Evolutionary conservation across 2,888 invertebrate genomes (phyloP).

Genomic region (Luperina testacea): DNA sequence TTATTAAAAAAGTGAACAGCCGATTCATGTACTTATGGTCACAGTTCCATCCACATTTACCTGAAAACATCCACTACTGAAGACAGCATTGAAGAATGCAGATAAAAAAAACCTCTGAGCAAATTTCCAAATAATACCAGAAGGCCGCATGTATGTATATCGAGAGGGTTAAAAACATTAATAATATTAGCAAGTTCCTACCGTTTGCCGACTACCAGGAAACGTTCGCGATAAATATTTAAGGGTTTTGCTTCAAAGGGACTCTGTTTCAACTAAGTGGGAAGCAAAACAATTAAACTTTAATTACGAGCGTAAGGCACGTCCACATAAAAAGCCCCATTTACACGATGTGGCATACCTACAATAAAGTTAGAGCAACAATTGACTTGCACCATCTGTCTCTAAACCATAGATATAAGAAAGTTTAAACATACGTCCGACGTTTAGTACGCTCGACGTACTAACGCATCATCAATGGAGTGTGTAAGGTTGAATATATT

Average conservation of each 20-base stretch:
- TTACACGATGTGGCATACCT: not conserved
- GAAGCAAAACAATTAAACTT: constrained; percentile 27
- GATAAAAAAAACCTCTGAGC: not conserved
- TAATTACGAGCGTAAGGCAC: constrained; percentile 5
- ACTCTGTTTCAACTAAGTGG: constrained; percentile 10
- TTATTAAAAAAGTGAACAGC: not conserved
- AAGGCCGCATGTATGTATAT: not conserved
- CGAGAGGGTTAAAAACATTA: constrained; percentile 1
- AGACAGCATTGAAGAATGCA: not conserved
- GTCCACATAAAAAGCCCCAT: not conserved
- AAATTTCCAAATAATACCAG: not conserved
- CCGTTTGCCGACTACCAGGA: constrained; percentile 1
- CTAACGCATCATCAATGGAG: not conserved
- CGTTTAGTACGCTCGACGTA: not conserved
- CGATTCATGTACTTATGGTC: not conserved
- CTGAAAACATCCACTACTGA: not conserved
- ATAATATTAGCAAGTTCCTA: constrained; percentile 36
- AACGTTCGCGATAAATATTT: constrained; percentile 40
- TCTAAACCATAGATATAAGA: not conserved
- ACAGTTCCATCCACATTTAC: not conserved
- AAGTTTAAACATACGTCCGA: not conserved
- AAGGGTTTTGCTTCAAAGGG: constrained; percentile 28
- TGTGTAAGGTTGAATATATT: not conserved
- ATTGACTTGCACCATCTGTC: not conserved
- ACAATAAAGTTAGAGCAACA: not conserved